Evolutionary conservation across 1,140 invertebrate species (phyloP).

Genomic region (Hycleus cichorii): DNA sequence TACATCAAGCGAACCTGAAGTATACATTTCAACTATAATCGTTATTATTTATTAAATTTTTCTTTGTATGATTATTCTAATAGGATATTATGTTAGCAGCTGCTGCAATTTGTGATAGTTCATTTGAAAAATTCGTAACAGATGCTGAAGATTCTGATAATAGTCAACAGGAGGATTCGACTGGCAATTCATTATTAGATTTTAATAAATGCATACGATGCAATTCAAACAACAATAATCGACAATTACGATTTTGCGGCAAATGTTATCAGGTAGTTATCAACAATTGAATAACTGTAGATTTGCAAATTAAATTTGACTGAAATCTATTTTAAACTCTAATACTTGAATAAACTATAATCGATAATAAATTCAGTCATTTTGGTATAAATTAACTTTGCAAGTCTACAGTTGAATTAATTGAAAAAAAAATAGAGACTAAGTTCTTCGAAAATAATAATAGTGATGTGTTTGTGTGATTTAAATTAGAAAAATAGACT

Average conservation of each 20-base stretch:
- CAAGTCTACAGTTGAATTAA: constrained; percentile 9
- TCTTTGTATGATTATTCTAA: background rate
- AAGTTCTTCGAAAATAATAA: constrained; percentile 12
- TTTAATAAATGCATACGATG: constrained; percentile 58
- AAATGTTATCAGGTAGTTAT: constrained; percentile 54
- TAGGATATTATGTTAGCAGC: constrained; percentile 27
- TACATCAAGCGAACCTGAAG: constrained; percentile 32
- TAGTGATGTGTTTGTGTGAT: constrained; percentile 10
- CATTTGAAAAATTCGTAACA: constrained; percentile 32
- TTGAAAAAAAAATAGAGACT: constrained; percentile 10
- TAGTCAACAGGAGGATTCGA: constrained; percentile 42
- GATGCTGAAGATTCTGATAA: constrained; percentile 50
- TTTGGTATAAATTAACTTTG: background rate
- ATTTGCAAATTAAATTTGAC: constrained; percentile 18
- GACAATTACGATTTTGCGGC: constrained; percentile 56
- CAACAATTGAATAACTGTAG: constrained; percentile 10
- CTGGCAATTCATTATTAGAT: constrained; percentile 48
- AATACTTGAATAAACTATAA: too few species aligned
- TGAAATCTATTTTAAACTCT: too few species aligned
- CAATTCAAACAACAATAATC: constrained; percentile 53
- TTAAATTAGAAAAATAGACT: constrained; percentile 8
- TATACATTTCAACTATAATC: background rate
- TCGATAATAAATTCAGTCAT: too few species aligned
- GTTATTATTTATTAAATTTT: too few species aligned
- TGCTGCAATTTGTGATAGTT: constrained; percentile 28